These are phyloP conservation scores for Mystacides longicornis DNA, from an alignment of 2,888 invertebrate genomes.

Conservation along the genomic window DNA sequence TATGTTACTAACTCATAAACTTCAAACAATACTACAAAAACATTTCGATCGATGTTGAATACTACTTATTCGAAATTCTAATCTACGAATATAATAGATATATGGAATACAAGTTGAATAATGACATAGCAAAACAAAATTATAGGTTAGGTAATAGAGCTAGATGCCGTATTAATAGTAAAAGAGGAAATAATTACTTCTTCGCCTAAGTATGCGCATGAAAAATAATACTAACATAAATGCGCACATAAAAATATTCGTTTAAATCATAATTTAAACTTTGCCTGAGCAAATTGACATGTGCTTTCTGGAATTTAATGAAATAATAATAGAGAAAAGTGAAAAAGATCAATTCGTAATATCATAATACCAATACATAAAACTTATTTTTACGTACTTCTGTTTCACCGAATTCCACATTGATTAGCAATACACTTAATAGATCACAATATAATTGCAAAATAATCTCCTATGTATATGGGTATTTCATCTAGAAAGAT, in stretches of 20 bases:
- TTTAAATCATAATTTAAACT: background rate
- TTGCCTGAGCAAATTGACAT: constrained; percentile 12
- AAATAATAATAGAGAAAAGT: too few species aligned
- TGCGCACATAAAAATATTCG: background rate
- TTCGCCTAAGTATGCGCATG: too few species aligned
- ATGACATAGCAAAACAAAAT: constrained; percentile 14
- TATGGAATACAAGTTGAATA: constrained; percentile 7
- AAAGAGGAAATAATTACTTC: background rate
- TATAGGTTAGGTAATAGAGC: constrained; percentile 15
- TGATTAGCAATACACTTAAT: too few species aligned
- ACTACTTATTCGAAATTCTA: too few species aligned
- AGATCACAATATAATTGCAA: constrained; percentile 27
- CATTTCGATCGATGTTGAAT: too few species aligned
- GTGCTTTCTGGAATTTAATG: constrained; percentile 7
- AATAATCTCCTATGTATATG: constrained; percentile 39
- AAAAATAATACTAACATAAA: background rate
- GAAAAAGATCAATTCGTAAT: too few species aligned
- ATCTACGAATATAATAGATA: too few species aligned
- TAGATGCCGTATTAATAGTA: constrained; percentile 1
- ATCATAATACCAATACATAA: too few species aligned
- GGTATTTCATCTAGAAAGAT: constrained; percentile 46
- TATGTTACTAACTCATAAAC: too few species aligned
- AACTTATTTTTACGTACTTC: too few species aligned
- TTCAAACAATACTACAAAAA: too few species aligned
- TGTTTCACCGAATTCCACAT: too few species aligned